phyloP scores from a whole-genome alignment of 2,888 invertebrate genomes.

The Drosophila monieri region DNA sequence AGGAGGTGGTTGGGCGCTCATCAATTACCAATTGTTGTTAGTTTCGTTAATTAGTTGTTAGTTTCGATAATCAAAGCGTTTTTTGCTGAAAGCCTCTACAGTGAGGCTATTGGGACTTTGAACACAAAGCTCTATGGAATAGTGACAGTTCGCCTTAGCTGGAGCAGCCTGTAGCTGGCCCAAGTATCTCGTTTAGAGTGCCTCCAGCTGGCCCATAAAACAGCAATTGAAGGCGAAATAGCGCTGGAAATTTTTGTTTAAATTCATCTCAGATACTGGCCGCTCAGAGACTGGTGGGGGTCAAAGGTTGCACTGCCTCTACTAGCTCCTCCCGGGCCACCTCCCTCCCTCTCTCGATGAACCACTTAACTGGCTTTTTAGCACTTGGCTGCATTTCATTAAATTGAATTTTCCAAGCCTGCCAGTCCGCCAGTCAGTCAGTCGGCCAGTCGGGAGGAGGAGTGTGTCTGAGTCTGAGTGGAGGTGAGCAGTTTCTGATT shows the following conservation, averaged over 20 bases:
- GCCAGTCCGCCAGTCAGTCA: too few species aligned
- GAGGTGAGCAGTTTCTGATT: conserved; percentile 18
- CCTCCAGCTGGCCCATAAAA: conserved; percentile 58
- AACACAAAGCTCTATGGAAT: background rate
- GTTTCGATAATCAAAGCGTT: conserved; percentile 56
- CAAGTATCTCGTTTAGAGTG: conserved; percentile 16
- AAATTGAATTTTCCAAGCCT: conserved; percentile 51
- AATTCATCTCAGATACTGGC: conserved; percentile 29
- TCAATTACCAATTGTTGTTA: conserved; percentile 73
- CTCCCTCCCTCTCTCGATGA: conserved; percentile 14
- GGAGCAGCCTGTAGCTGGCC: conserved; percentile 8
- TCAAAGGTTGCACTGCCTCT: conserved; percentile 30
- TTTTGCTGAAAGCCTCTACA: background rate
- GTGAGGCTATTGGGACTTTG: too few species aligned
- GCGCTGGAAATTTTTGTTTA: conserved; percentile 38
- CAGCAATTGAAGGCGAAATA: conserved; percentile 34
- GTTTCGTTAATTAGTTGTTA: conserved; percentile 64
- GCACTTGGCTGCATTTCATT: conserved; percentile 61
- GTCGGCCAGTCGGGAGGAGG: background rate
- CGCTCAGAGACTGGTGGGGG: conserved; percentile 17
- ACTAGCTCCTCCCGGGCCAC: background rate
- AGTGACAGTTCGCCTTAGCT: background rate
- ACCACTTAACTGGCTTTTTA: conserved; percentile 49
- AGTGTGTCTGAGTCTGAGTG: conserved; percentile 18
- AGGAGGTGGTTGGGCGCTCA: conserved; percentile 61